phyloP scores from a whole-genome alignment of 2,888 invertebrate genomes.

The Axea sp. region DNA sequence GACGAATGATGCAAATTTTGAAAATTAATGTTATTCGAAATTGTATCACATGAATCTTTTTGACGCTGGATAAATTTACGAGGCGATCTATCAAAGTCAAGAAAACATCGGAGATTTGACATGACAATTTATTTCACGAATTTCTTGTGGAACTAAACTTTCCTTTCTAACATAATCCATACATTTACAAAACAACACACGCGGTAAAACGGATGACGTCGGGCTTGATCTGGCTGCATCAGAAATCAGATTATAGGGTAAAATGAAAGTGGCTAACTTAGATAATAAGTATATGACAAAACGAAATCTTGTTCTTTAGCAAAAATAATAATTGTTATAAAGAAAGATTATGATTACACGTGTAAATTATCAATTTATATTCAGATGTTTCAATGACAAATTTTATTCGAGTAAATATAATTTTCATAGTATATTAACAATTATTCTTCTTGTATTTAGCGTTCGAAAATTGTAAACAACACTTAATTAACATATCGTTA shows the following conservation, averaged over 20 bases:
- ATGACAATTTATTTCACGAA: constrained; percentile 18
- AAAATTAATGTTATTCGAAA: too few relatives aligned
- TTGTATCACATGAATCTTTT: too few relatives aligned
- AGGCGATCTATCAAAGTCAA: constrained; percentile 22
- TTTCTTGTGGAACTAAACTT: constrained; percentile 23
- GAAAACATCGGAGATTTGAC: constrained; percentile 8
- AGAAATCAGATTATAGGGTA: constrained; percentile 8
- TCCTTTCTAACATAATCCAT: constrained; percentile 17
- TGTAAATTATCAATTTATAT: too few relatives aligned
- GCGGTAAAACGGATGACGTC: constrained; percentile 1
- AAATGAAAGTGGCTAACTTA: constrained; percentile 6
- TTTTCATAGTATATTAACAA: too few relatives aligned
- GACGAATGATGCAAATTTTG: too few relatives aligned
- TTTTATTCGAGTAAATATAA: too few relatives aligned
- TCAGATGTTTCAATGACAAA: too few relatives aligned
- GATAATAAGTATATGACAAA: constrained; percentile 7
- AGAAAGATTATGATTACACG: too few relatives aligned
- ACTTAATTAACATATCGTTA: too few relatives aligned
- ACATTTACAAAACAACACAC: constrained; percentile 23
- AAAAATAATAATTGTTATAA: background rate
- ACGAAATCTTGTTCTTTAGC: background rate
- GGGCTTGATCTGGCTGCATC: background rate
- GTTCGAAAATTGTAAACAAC: too few relatives aligned
- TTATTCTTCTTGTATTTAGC: too few relatives aligned
- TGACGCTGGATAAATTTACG: constrained; percentile 21